These are phyloP conservation scores for Phyllotreta cruciferae DNA, from an alignment of 2,888 invertebrate species.

Conservation along the genomic window DNA sequence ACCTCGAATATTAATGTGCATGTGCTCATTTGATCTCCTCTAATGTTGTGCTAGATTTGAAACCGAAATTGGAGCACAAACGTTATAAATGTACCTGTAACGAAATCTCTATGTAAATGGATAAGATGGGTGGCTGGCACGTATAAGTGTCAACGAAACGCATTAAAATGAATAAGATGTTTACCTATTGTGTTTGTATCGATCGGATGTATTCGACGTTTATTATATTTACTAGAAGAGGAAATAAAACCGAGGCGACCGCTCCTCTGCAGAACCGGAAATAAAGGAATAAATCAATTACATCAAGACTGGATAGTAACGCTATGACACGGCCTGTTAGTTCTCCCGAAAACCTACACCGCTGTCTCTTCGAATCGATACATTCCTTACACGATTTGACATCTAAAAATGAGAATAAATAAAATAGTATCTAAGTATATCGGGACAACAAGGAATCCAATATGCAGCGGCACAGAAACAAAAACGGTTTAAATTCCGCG, in stretches of 20 bases:
- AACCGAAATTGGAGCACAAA: too few relatives aligned
- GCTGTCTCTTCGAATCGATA: constrained; percentile 28
- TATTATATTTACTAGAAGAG: too few relatives aligned
- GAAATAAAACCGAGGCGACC: constrained; percentile 13
- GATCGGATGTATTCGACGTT: too few relatives aligned
- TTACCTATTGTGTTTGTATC: too few relatives aligned
- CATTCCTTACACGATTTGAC: constrained; percentile 37
- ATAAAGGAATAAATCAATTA: constrained; percentile 1
- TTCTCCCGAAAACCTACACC: too few relatives aligned
- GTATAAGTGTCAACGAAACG: too few relatives aligned
- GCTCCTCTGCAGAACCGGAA: constrained; percentile 4
- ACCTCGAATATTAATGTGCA: constrained; percentile 12
- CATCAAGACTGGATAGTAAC: neutral
- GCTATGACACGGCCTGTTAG: too few relatives aligned
- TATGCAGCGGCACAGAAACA: constrained; percentile 28
- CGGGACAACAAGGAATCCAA: constrained; percentile 35
- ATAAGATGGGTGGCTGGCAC: too few relatives aligned
- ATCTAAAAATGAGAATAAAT: constrained; percentile 28
- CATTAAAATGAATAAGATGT: too few relatives aligned
- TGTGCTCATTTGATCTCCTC: constrained; percentile 24
- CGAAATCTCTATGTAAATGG: too few relatives aligned
- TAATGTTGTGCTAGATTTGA: constrained; percentile 11
- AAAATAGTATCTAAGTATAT: constrained; percentile 32
- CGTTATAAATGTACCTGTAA: too few relatives aligned
- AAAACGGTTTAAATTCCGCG: constrained; percentile 31